Conservation (phyloP, 2,113 vertebrate genomes). For the Aix galericulata region DNA sequence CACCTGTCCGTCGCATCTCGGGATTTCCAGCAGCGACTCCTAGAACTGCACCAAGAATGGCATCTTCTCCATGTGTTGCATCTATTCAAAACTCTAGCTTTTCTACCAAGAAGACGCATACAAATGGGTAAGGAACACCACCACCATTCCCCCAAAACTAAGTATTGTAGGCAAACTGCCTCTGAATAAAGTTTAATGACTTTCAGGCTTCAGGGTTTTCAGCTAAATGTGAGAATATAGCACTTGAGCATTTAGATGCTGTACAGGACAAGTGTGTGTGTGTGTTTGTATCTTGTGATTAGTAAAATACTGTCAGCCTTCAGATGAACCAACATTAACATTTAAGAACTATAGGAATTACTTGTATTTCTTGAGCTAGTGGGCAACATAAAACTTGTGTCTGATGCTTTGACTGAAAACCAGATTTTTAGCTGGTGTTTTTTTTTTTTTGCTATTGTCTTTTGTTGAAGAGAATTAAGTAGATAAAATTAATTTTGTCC, state of each 20-base stretch:
- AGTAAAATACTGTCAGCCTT: not conserved
- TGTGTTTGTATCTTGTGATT: not conserved
- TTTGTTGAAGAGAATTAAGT: not conserved
- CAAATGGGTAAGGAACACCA: slow-evolving; percentile 74
- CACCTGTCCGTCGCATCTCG: slow-evolving; percentile 75
- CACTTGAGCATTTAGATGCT: not conserved
- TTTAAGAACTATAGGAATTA: not conserved
- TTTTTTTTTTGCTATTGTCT: not conserved
- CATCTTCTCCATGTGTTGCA: not conserved
- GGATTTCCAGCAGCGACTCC: slow-evolving; percentile 74
- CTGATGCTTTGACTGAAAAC: not conserved
- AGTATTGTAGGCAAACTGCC: not conserved
- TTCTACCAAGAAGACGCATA: slow-evolving; percentile 28
- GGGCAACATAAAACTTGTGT: not conserved
- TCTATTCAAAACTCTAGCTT: not conserved
- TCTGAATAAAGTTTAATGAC: not conserved
- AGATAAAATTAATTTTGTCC: not conserved
- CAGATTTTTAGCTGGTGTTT: not conserved
- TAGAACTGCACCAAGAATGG: slow-evolving; percentile 27
- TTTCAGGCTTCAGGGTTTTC: not conserved
- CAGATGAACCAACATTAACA: not conserved
- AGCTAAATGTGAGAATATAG: not conserved
- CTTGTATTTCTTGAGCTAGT: not conserved
- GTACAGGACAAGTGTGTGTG: not conserved
- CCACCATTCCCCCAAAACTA: not conserved